Conservation (phyloP, 53 echinoderm and acorn worm genomes). For the Holothuria scabra region DNA sequence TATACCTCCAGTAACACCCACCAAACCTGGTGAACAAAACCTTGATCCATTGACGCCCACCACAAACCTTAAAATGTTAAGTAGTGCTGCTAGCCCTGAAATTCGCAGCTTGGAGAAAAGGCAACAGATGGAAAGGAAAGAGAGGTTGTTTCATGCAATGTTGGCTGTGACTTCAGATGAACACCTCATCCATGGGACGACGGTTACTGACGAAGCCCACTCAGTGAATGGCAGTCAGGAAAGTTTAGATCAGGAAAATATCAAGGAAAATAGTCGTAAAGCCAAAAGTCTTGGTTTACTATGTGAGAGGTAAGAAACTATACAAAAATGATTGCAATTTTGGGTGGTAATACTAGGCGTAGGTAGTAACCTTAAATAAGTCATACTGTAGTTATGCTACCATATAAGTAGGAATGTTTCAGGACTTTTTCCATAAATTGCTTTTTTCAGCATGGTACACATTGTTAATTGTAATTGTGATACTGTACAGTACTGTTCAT, state of each 20-base stretch:
- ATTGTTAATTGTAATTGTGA: no score
- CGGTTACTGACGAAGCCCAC: no score
- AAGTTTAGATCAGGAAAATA: background rate
- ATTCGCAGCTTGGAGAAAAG: constrained; percentile 80
- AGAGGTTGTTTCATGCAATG: constrained; percentile 70
- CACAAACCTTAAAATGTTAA: constrained; percentile 89
- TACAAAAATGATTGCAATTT: no score
- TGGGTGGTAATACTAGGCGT: no score
- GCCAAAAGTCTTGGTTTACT: constrained; percentile 39
- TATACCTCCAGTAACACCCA: constrained; percentile 59
- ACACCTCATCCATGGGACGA: constrained; percentile 13
- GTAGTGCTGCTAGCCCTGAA: constrained; percentile 80
- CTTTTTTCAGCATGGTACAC: no score
- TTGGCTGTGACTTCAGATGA: constrained; percentile 62
- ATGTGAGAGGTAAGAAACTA: constrained; percentile 25
- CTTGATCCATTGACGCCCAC: constrained; percentile 81
- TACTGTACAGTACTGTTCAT: no score
- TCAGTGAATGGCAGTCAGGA: background rate
- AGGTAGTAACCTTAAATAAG: no score
- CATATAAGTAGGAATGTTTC: no score
- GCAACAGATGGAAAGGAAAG: constrained; percentile 64
- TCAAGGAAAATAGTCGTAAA: constrained; percentile 19
- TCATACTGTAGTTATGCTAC: no score
- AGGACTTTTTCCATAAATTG: no score
- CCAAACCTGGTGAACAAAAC: constrained; percentile 57